These are phyloP conservation scores for Ceryle rudis DNA, from an alignment of 2,797 vertebrate species.

Conservation along the genomic window DNA sequence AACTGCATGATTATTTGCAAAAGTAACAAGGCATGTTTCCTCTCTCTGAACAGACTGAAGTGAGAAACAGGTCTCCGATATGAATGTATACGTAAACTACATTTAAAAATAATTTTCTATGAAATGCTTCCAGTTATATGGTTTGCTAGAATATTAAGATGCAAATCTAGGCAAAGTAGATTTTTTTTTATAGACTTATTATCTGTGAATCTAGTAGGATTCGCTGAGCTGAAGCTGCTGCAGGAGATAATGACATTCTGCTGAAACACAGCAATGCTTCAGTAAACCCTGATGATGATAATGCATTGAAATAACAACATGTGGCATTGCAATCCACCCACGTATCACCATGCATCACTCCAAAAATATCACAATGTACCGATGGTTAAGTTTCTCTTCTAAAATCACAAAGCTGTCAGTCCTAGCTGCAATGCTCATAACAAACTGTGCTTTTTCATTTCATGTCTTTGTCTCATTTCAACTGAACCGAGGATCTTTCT, in stretches of 20 bases:
- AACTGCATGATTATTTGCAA: background rate
- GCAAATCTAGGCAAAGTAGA: constrained; percentile 24
- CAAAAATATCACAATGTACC: constrained; percentile 32
- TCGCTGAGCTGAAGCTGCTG: background rate
- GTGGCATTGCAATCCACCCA: constrained; percentile 38
- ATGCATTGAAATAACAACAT: constrained; percentile 53
- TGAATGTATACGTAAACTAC: background rate
- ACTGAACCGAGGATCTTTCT: background rate
- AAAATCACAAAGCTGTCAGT: constrained; percentile 31
- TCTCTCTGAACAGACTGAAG: constrained; percentile 7
- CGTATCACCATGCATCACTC: constrained; percentile 14
- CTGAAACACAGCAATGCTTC: constrained; percentile 16
- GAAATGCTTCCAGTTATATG: constrained; percentile 30
- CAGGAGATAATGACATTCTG: constrained; percentile 33
- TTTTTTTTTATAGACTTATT: background rate
- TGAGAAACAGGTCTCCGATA: background rate
- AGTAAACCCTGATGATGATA: background rate
- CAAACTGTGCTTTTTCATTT: background rate
- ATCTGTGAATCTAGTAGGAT: background rate
- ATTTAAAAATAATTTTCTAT: constrained; percentile 15
- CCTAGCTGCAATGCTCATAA: background rate
- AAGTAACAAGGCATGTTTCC: background rate
- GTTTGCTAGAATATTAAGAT: constrained; percentile 31
- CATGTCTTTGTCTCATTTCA: background rate
- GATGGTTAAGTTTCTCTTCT: constrained; percentile 29